Conservation (phyloP, 2,797 vertebrate species). For the Cercopithecus hamlyni region DNA sequence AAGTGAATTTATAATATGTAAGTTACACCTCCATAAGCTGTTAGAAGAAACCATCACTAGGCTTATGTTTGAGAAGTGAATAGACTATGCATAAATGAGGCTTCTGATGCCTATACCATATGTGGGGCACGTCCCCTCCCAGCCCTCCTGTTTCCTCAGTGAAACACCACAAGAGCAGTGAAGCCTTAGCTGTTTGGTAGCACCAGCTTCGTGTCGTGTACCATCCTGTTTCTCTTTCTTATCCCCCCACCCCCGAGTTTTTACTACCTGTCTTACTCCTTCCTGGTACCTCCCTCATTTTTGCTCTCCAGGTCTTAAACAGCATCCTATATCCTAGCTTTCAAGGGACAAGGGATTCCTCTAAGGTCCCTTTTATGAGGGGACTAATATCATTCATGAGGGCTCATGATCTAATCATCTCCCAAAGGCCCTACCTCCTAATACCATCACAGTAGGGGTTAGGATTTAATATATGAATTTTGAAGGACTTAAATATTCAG, state of each 20-base stretch:
- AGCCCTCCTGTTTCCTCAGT: background rate
- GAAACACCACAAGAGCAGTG: background rate
- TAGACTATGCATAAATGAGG: background rate
- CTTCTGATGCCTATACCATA: fast-evolving
- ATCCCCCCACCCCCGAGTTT: background rate
- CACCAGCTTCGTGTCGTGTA: background rate
- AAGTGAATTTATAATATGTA: background rate
- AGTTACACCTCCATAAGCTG: background rate
- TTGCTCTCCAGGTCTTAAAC: background rate
- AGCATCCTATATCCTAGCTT: background rate
- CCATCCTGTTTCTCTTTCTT: background rate
- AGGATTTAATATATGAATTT: background rate
- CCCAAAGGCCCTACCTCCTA: background rate
- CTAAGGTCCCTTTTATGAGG: background rate
- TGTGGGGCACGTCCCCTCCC: background rate
- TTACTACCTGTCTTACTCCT: background rate
- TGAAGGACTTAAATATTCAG: background rate
- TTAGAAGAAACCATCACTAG: background rate
- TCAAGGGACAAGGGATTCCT: background rate
- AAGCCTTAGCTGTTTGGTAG: background rate
- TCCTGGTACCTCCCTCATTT: background rate
- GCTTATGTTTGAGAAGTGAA: background rate
- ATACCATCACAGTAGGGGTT: background rate
- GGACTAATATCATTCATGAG: background rate
- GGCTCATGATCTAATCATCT: background rate